Evolutionary conservation across 2,797 vertebrate species (phyloP).

Genomic region (Pangasius larnaudii): DNA sequence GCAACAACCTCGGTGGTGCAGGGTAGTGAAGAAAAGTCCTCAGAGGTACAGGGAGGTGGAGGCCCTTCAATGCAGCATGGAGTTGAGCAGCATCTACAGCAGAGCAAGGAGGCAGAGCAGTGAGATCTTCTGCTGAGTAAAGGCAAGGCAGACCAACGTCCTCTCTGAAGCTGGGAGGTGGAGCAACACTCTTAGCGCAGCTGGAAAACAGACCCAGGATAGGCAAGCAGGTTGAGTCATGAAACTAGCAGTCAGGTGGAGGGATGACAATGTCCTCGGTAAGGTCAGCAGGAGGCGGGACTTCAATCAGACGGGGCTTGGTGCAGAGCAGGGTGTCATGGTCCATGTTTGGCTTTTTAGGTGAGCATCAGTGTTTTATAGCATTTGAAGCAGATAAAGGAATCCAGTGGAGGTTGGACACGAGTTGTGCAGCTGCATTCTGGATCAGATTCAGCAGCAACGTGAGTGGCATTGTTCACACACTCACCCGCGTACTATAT

Average conservation of each 20-base stretch:
- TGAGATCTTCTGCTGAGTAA: background rate
- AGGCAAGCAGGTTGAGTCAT: background rate
- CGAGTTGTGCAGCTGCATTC: too few relatives aligned
- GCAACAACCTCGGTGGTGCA: background rate
- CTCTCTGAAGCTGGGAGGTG: background rate
- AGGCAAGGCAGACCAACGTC: background rate
- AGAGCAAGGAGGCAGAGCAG: background rate
- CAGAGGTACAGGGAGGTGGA: background rate
- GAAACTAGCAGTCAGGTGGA: background rate
- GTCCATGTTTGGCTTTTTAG: background rate
- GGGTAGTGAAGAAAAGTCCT: background rate
- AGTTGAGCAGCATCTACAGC: background rate
- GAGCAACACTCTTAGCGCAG: background rate
- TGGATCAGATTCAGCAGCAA: too few relatives aligned
- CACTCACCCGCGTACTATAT: too few relatives aligned
- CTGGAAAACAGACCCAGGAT: background rate
- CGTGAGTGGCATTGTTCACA: too few relatives aligned
- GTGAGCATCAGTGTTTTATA: background rate
- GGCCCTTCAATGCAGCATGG: background rate
- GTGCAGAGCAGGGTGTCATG: background rate
- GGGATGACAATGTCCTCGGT: background rate
- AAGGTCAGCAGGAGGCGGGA: too few relatives aligned
- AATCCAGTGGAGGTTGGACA: background rate
- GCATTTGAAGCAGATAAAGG: background rate
- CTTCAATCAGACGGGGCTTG: background rate